Percentiles rank a stretch among this genome's conserved stretches.
Conservation (phyloP, 2,888 invertebrate genomes). For the Pherbina coryleti region DNA sequence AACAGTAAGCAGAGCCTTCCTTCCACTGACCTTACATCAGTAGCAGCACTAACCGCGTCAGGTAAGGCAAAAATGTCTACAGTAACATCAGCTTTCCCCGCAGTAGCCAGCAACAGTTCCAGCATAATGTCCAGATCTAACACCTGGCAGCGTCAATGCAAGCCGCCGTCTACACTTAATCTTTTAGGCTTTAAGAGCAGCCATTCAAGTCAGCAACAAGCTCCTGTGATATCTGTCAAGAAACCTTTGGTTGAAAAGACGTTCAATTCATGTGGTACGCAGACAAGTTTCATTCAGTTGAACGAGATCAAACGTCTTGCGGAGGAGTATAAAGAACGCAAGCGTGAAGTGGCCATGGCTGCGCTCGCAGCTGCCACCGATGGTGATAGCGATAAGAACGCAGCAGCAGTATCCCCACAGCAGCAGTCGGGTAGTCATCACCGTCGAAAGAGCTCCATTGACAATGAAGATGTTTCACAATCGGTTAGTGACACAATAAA, state of each 20-base stretch:
- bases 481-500: conserved; percentile 90
- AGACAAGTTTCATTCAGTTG: conserved; percentile 65
- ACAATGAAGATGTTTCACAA: conserved; percentile 87
- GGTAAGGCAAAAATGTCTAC: neutral
- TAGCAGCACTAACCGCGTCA: neutral
- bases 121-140: neutral
- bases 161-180: conserved; percentile 52
- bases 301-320: conserved; percentile 60
- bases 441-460: conserved; percentile 82
- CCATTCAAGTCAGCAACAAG: neutral
- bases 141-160: conserved; percentile 45
- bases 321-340: conserved; percentile 57
- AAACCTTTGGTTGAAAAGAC: conserved; percentile 43
- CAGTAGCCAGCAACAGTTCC: neutral
- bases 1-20: conserved; percentile 19
- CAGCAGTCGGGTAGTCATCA: conserved; percentile 47
- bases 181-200: conserved; percentile 28
- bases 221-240: conserved; percentile 5
- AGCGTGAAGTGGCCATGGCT: conserved; percentile 56
- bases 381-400: conserved; percentile 58
- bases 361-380: conserved; percentile 49
- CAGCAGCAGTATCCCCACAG: conserved; percentile 28
- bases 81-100: neutral
- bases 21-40: neutral
- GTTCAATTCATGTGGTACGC: conserved; percentile 56